Conservation (phyloP, 2,797 vertebrate species). For the Jordanella pulchra region DNA sequence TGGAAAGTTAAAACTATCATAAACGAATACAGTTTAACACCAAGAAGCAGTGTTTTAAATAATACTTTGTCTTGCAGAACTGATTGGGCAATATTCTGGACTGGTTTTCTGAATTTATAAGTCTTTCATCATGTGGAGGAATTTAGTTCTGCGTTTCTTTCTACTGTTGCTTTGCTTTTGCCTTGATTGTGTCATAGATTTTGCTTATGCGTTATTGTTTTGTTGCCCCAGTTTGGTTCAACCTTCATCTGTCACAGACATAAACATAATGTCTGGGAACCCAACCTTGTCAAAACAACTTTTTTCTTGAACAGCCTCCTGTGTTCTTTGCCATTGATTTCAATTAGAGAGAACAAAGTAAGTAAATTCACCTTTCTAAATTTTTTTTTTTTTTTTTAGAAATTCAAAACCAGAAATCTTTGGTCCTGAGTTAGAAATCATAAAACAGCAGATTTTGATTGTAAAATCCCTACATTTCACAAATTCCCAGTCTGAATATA, state of each 20-base stretch:
- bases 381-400: no score
- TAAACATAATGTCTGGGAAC: not conserved
- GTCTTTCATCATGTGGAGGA: not conserved
- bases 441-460: not conserved
- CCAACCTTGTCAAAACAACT: not conserved
- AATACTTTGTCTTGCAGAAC: no score
- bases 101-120: no score
- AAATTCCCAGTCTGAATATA: not conserved
- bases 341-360: no score
- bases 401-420: no score
- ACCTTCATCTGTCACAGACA: not conserved
- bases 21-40: not conserved
- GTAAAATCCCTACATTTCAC: not conserved
- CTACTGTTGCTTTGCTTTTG: no score
- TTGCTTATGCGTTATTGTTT: not conserved
- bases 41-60: no score
- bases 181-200: not conserved
- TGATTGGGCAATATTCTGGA: no score
- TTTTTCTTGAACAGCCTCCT: no score
- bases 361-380: no score
- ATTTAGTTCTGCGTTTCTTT: not conserved
- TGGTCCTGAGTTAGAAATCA: no score
- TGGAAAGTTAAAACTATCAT: not conserved
- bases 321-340: no score
- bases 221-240: not conserved